Evolutionary conservation across 2,113 vertebrate genomes (phyloP), one percentile per base, ranked within the genome.

Genomic region (Xerus inauris): DNA sequence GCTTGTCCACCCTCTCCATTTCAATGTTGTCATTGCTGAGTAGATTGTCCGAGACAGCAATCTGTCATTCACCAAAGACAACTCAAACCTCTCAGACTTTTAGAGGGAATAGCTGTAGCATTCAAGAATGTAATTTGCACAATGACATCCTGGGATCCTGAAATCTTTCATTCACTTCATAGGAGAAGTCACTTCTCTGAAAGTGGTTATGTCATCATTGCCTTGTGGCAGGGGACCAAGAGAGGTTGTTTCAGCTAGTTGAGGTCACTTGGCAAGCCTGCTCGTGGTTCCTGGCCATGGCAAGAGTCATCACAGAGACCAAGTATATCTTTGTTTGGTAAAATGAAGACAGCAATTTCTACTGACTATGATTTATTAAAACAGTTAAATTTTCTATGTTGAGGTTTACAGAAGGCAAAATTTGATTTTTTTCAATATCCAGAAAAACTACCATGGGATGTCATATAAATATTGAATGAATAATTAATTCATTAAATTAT

Each of bases 61-160:
- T 95, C 49, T 96, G 92, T 84, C 90, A 96, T 94, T 97, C 57
- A 80, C 59, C 17, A 64, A 94, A 96, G 83, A 89, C 38, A 93
- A 92, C 75, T 94, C 87, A 65, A 67, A 49, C 30, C 57, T 95
- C 76, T 76, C 28, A 92, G 38, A 72, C 24, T 42, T 89, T 92
- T 90, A 75, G 16, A 92, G 17, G 16, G 38, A 87, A 95, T 19
- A 80, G 30, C 16, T 47, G 10, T 72, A 89, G 30, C 80, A 87
- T 69, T 91, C 64, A 83, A 51, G 49, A 95, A 84, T 79, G 32
- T 84, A 96, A 97, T 94, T 96, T 96, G 28, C 32, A 77, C 97
- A 87, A 80, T 95, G 67, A 94, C 62, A 96, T 72, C 14, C 51
- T 73, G 20, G 51, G 38, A 87, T 81, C 76, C 72, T 64, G 24